These are phyloP conservation scores for Nomada lathburiana DNA, from an alignment of 2,888 invertebrate genomes.

Conservation along the genomic window DNA sequence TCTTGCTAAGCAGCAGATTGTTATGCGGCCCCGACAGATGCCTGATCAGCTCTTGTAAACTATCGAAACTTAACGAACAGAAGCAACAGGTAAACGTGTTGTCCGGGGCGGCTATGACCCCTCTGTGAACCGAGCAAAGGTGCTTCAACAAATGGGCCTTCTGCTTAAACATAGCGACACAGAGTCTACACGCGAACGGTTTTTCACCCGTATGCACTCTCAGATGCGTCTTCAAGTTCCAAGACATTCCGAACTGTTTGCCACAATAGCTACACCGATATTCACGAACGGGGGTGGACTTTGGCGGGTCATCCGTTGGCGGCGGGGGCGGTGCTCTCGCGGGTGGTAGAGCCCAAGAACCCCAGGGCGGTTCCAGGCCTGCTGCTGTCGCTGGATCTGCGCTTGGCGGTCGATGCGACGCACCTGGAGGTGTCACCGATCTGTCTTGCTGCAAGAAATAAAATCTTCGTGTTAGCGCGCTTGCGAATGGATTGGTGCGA, in stretches of 20 bases:
- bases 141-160: constrained; percentile 95
- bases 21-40: constrained; percentile 95
- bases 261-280: constrained; percentile 96
- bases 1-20: constrained; percentile 94
- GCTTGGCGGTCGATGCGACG: constrained; percentile 81
- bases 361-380: constrained; percentile 81
- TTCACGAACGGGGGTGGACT: constrained; percentile 90
- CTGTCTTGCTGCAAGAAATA: constrained; percentile 79
- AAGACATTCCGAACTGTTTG: constrained; percentile 96
- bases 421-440: constrained; percentile 81
- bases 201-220: constrained; percentile 95
- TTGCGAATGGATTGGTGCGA: too few species aligned
- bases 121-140: constrained; percentile 94
- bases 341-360: constrained; percentile 83
- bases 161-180: constrained; percentile 96
- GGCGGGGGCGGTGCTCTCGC: constrained; percentile 87
- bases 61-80: constrained; percentile 94
- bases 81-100: constrained; percentile 94
- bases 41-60: constrained; percentile 93
- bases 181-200: constrained; percentile 94
- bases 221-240: constrained; percentile 95
- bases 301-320: constrained; percentile 86
- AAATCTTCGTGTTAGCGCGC: not conserved
- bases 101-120: constrained; percentile 93
- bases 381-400: constrained; percentile 81